Conservation (phyloP, 1,140 invertebrate species). For the Sarcophaga peregrina region DNA sequence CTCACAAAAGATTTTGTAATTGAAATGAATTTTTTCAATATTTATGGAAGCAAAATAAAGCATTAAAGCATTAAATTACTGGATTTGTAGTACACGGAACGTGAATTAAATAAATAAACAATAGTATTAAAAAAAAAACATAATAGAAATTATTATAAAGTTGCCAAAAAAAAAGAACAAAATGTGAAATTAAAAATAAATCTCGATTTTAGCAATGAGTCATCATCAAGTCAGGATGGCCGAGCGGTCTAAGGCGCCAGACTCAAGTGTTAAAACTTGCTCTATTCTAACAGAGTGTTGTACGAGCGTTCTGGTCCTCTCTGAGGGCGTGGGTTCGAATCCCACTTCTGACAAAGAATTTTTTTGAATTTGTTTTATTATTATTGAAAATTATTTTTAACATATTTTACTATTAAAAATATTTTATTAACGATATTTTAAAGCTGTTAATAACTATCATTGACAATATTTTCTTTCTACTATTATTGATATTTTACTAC, state of each 20-base stretch:
- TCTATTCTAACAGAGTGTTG: background rate
- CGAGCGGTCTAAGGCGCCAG: conserved; percentile 79
- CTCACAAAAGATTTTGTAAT: background rate
- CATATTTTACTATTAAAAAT: no score
- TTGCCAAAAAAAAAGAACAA: background rate
- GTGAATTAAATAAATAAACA: background rate
- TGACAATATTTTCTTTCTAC: no score
- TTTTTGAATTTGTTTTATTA: no score
- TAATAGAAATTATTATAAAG: no score
- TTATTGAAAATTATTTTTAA: no score
- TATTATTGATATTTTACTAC: no score
- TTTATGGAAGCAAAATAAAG: background rate
- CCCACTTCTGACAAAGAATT: no score
- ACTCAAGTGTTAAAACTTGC: conserved; percentile 69
- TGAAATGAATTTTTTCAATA: background rate
- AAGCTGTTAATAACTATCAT: no score
- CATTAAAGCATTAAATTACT: background rate
- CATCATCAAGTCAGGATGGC: conserved; percentile 47
- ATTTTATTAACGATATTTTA: no score
- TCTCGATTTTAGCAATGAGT: background rate
- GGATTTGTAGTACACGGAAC: background rate
- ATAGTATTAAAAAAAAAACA: background rate
- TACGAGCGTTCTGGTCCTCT: no score
- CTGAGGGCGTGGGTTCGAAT: no score
- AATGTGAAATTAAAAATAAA: background rate